Evolutionary conservation across 2,113 vertebrate genomes (phyloP).

Genomic region (Oreochromis tanganicae): DNA sequence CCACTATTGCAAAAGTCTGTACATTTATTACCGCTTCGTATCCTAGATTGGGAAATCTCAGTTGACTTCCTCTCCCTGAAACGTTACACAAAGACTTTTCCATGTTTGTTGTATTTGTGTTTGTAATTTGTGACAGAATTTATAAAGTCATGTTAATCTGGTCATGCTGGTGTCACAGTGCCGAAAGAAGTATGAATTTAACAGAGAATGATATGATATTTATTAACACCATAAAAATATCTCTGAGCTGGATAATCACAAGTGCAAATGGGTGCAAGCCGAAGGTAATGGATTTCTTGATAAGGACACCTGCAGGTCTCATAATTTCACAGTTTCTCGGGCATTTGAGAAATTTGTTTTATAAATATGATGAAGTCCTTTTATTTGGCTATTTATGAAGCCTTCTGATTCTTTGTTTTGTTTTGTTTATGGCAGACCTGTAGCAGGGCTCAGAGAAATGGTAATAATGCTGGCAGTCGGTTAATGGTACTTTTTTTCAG

Average conservation of each 20-base stretch:
- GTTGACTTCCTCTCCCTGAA: neutral
- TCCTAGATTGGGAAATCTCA: neutral
- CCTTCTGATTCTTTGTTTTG: neutral
- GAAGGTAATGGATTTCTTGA: neutral
- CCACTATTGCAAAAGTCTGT: neutral
- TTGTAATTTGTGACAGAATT: neutral
- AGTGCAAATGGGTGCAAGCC: neutral
- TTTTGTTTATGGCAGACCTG: neutral
- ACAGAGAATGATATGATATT: neutral
- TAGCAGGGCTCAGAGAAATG: neutral
- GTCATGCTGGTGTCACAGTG: neutral
- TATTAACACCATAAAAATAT: neutral
- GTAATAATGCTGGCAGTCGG: neutral
- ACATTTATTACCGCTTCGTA: neutral
- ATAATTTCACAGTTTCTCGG: neutral
- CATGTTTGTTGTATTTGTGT: neutral
- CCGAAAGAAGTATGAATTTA: neutral
- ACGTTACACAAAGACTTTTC: no score
- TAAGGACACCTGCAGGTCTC: neutral
- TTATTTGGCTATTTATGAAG: neutral
- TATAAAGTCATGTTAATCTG: neutral
- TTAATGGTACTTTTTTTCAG: neutral
- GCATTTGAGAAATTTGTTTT: neutral
- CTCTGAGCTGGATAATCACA: neutral
- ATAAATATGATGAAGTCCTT: neutral